Evolutionary conservation across 2,888 invertebrate species (phyloP).

Genomic region (Hoplodrina ambigua): DNA sequence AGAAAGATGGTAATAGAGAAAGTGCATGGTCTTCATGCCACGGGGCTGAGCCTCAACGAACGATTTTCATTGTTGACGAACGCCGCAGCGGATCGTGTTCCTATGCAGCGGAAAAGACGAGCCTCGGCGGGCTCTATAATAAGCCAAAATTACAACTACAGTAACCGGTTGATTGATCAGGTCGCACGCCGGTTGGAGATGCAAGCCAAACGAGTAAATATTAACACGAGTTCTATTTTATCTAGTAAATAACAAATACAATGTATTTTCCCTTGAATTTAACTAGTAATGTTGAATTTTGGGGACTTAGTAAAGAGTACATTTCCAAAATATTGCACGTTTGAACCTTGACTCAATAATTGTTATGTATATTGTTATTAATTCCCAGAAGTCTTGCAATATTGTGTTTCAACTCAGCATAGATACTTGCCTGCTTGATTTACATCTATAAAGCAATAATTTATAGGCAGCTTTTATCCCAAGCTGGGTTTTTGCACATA

Average conservation of each 20-base stretch:
- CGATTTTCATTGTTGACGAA: conserved; percentile 78
- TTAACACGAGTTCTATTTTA: not conserved
- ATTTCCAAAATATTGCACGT: not conserved
- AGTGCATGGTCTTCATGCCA: conserved; percentile 85
- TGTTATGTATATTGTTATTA: not conserved
- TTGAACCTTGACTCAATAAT: not conserved
- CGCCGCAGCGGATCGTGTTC: conserved; percentile 57
- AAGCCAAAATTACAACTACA: conserved; percentile 68
- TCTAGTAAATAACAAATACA: not conserved
- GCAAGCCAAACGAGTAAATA: conserved; percentile 75
- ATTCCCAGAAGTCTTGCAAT: not conserved
- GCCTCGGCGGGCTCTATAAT: conserved; percentile 61
- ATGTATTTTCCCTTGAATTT: too few species aligned
- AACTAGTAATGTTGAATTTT: not conserved
- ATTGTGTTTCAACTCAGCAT: not conserved
- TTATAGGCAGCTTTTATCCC: too few species aligned
- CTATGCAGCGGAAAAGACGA: conserved; percentile 60
- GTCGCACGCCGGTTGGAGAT: conserved; percentile 77
- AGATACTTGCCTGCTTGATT: not conserved
- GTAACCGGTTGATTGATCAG: conserved; percentile 71
- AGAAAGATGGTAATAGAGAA: conserved; percentile 80
- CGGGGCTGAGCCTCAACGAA: conserved; percentile 79
- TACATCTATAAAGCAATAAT: not conserved
- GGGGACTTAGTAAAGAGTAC: not conserved
- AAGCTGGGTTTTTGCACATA: not conserved